Percentiles rank a stretch among this genome's conserved stretches.
Evolutionary conservation across 2,797 vertebrate genomes (phyloP).

Genomic region (Taeniopygia guttata): DNA sequence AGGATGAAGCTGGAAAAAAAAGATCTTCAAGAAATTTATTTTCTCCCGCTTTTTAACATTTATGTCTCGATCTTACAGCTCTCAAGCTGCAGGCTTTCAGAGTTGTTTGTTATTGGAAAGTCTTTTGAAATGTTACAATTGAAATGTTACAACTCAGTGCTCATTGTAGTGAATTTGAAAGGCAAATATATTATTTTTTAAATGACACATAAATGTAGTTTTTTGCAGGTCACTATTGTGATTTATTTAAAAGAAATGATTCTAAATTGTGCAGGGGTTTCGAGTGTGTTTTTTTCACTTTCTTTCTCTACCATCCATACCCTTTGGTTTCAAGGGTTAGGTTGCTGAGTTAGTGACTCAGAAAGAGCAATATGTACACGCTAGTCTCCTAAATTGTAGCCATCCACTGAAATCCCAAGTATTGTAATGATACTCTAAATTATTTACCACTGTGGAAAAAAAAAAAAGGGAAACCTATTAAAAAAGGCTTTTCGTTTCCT

Average conservation of each 20-base stretch:
- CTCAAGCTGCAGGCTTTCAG: not conserved
- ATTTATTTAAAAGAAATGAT: not conserved
- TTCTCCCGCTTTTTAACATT: not conserved
- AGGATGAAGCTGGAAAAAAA: not conserved
- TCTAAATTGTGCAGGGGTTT: not conserved
- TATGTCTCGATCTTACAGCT: not conserved
- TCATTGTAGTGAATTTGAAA: not conserved
- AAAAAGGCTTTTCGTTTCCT: not conserved
- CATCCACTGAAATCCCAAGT: not conserved
- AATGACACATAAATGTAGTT: not conserved
- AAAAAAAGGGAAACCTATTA: not conserved
- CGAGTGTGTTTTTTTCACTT: not conserved
- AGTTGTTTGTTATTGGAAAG: not conserved
- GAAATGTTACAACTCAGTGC: not conserved
- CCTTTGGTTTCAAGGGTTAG: not conserved
- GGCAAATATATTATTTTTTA: not conserved
- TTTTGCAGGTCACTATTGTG: not conserved
- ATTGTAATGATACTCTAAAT: not conserved
- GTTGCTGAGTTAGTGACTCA: not conserved
- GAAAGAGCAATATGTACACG: not conserved
- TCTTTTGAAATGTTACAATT: not conserved
- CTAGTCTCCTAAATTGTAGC: not conserved
- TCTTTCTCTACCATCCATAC: not conserved
- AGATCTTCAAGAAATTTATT: not conserved
- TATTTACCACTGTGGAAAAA: not conserved